A percentile compares a stretch with the other conserved stretches of the same genome.
Conservation (phyloP, 2,797 vertebrate genomes). For the Alfaro cultratus region DNA sequence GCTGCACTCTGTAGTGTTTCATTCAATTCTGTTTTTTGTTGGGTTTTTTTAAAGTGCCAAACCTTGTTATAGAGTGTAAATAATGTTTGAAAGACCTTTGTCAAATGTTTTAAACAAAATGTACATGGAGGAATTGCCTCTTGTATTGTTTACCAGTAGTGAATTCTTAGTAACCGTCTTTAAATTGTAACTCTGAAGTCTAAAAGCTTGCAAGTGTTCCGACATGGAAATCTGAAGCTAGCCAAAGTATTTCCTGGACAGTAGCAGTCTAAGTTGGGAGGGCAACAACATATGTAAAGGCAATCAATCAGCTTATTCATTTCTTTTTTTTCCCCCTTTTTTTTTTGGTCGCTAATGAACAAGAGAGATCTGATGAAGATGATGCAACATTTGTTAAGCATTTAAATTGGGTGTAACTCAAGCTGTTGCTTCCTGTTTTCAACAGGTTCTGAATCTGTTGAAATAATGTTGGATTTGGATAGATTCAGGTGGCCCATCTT, state of each 20-base stretch:
- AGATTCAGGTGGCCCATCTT: conserved; percentile 37
- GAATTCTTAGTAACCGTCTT: conserved; percentile 92
- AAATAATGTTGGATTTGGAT: conserved; percentile 59
- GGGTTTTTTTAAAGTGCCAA: conserved; percentile 87
- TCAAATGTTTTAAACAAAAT: conserved; percentile 64
- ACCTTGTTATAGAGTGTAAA: conserved; percentile 94
- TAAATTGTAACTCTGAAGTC: conserved; percentile 70
- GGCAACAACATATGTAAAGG: conserved; percentile 56
- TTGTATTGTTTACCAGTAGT: conserved; percentile 96
- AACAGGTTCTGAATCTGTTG: conserved; percentile 36
- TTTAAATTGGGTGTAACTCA: conserved; percentile 49
- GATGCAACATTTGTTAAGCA: conserved; percentile 49
- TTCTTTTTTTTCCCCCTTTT: conserved; percentile 39
- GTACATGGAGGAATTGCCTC: conserved; percentile 86
- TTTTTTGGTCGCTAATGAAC: conserved; percentile 16
- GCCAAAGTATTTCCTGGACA: conserved; percentile 65
- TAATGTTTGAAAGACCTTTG: conserved; percentile 81
- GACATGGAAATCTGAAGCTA: conserved; percentile 60
- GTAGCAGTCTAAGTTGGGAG: conserved; percentile 58
- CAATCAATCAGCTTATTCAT: conserved; percentile 75
- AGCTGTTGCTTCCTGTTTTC: conserved; percentile 38
- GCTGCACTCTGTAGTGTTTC: conserved; percentile 60
- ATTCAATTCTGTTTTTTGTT: conserved; percentile 67
- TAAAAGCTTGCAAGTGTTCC: conserved; percentile 56
- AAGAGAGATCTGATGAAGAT: conserved; percentile 44